phyloP scores from a whole-genome alignment of 1,140 invertebrate genomes.

The Drosophila pseudoobscura region DNA sequence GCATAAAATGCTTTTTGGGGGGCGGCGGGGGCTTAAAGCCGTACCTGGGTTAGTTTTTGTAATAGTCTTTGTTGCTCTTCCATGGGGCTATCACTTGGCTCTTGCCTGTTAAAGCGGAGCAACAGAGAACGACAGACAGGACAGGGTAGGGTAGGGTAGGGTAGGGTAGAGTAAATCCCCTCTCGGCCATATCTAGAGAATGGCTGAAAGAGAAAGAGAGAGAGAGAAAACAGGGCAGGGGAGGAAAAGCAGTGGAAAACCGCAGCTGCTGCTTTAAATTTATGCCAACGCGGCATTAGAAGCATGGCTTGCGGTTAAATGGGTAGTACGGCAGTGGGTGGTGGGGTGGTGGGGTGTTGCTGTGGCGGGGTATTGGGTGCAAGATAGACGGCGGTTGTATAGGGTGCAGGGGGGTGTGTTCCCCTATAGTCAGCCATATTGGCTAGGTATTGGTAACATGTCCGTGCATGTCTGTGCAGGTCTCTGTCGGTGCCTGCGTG shows the following conservation, averaged over 20 bases:
- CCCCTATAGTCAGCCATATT: constrained; percentile 46
- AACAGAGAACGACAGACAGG: constrained; percentile 11
- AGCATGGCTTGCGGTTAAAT: constrained; percentile 71
- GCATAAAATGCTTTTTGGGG: constrained; percentile 64
- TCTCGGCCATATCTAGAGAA: background rate
- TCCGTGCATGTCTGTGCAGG: constrained; percentile 1
- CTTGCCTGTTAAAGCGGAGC: constrained; percentile 19
- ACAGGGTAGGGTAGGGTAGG: background rate
- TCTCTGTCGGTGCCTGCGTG: background rate
- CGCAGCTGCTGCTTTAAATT: constrained; percentile 79
- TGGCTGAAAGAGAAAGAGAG: background rate
- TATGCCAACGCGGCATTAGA: constrained; percentile 75
- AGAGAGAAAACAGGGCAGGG: background rate
- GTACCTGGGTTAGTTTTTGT: constrained; percentile 44
- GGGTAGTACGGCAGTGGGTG: constrained; percentile 20
- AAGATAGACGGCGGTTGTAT: too few relatives aligned
- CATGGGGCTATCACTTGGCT: constrained; percentile 9
- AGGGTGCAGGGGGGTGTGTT: too few relatives aligned
- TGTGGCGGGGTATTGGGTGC: too few relatives aligned
- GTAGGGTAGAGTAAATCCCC: background rate
- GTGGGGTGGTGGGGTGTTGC: background rate
- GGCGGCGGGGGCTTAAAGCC: constrained; percentile 30
- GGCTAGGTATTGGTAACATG: constrained; percentile 65
- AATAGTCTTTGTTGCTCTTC: constrained; percentile 13
- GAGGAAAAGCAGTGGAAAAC: constrained; percentile 55